phyloP scores from a whole-genome alignment of 2,113 vertebrate species.

The Siphamia tubifer region DNA sequence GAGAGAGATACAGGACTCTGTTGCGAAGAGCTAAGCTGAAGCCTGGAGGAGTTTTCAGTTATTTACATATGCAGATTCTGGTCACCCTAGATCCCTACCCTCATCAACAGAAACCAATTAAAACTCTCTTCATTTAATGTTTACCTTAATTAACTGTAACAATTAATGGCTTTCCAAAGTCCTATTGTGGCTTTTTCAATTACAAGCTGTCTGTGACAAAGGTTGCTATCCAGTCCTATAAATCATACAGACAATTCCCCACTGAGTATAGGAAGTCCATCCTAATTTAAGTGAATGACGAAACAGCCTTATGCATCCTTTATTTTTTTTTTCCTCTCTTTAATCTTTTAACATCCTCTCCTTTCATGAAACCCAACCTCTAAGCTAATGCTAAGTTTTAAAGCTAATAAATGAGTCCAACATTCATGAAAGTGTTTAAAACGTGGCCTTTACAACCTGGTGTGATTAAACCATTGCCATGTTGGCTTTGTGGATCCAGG shows the following conservation, averaged over 20 bases:
- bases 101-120: slow-evolving; percentile 80
- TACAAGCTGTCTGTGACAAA: slow-evolving; percentile 67
- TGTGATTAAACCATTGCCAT: too few species aligned
- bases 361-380: too few species aligned
- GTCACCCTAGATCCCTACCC: slow-evolving; percentile 75
- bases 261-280: slow-evolving; percentile 28
- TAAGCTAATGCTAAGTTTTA: too few species aligned
- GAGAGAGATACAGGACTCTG: slow-evolving; percentile 2
- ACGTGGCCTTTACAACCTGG: too few species aligned
- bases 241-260: slow-evolving; percentile 54
- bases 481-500: too few species aligned
- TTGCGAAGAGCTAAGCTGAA: slow-evolving; percentile 27
- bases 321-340: too few species aligned
- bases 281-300: slow-evolving; percentile 24
- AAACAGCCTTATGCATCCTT: slow-evolving; percentile 21
- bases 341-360: too few species aligned
- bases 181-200: slow-evolving; percentile 74
- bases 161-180: slow-evolving; percentile 75
- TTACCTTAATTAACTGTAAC: slow-evolving; percentile 79
- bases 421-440: too few species aligned
- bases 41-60: slow-evolving; percentile 68
- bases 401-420: too few species aligned
- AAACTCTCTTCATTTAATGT: slow-evolving; percentile 78
- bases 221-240: slow-evolving; percentile 59
- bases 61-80: slow-evolving; percentile 76